Base-by-base conservation (phyloP, 1,140 invertebrate genomes). In the Thaumetopoea pityocampa region DNA sequence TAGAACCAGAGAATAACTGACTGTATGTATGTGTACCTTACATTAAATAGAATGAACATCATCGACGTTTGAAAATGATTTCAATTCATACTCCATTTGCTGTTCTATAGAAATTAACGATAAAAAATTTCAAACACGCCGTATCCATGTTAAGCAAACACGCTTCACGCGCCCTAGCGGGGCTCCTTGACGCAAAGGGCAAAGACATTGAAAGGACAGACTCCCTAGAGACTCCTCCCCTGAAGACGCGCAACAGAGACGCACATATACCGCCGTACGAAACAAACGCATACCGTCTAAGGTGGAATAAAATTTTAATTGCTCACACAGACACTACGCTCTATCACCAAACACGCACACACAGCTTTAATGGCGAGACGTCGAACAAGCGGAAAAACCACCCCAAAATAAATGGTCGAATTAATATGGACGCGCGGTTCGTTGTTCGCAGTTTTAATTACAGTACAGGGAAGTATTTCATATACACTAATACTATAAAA, bases 161-260 rank as follows among this genome's bases (percentile, higher is more conserved):
- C 42, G 51, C 35, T 67, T 59, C 60, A 52, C 55, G 71, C 77
- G 71, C 74, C 76, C 74, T 77, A 70, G 51, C 65, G 69, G 55
- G 57, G 56, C 67, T 77, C 65, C 68, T 73, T 66, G 78, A 70
- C 70, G 76, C 78, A 74, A 80, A 82, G 78, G 78, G 76, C 78
- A 82, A 82, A 82, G 78, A 82, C 78, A 82, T 82, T 76, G 70
- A 78, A 85, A 86, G 85, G 81, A 85, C 84, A 87, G 85, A 86
- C 85, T 87, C 86, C 86, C 86, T 56, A 44, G 86, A 82, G 85
- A 87, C 69, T 71, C 70, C 74, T 80, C 83, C 83, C 73, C 74
- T 69, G 70, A 83, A 83, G 79, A 83, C 74, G 73, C 23, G 46
- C 11, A 48, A 77, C 40, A 40, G 53, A 51, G 76, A 83, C 63